A percentile compares a stretch with the other conserved stretches of the same genome.
Evolutionary conservation across 2,888 invertebrate genomes (phyloP).

Genomic region (Didymodactylos carnosus): DNA sequence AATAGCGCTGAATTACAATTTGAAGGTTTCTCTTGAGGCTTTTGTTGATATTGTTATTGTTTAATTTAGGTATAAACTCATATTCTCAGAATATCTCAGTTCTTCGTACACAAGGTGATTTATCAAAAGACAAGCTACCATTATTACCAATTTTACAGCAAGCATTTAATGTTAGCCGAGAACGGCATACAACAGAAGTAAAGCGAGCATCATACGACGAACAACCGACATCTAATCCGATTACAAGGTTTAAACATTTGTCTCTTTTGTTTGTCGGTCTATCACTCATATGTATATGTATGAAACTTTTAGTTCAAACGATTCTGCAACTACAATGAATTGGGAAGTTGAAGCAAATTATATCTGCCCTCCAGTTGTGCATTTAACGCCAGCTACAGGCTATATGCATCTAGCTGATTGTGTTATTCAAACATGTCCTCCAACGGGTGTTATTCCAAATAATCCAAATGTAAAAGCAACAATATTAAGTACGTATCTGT

Average conservation of each 20-base stretch:
- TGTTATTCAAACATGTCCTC: not conserved
- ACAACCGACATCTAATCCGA: not conserved
- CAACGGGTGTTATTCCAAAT: no score
- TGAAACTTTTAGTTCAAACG: not conserved
- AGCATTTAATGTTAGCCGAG: not conserved
- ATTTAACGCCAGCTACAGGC: not conserved
- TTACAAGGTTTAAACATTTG: no score
- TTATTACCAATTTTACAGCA: not conserved
- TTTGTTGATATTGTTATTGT: not conserved
- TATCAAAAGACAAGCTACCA: not conserved
- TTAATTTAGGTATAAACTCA: not conserved
- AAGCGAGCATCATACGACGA: not conserved
- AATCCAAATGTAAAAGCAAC: not conserved
- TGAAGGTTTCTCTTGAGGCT: not conserved
- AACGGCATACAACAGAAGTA: not conserved
- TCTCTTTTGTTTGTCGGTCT: no score
- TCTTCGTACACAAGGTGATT: not conserved
- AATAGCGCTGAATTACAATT: no score
- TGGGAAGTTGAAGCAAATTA: not conserved
- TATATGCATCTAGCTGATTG: not conserved
- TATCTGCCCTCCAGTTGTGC: not conserved
- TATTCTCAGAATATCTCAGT: no score
- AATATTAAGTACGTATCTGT: not conserved
- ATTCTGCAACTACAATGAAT: not conserved
- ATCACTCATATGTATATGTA: not conserved